These are phyloP conservation scores for Acanthosepion pharaonis DNA, from an alignment of 2,888 invertebrate genomes.

Conservation along the genomic window DNA sequence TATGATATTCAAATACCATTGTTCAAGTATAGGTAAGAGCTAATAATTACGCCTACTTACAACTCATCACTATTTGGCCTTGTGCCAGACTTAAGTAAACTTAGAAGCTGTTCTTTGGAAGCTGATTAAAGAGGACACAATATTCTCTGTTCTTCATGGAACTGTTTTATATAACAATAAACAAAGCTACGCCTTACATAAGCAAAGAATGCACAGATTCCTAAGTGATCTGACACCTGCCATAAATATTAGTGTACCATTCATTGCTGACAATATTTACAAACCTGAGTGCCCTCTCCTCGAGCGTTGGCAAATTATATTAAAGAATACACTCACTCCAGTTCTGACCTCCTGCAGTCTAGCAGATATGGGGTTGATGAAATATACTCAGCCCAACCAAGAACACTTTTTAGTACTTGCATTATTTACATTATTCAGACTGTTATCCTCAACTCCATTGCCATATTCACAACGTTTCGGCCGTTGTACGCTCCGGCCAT, in stretches of 20 bases:
- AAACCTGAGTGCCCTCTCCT: not conserved
- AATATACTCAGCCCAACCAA: too few relatives aligned
- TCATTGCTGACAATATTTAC: not conserved
- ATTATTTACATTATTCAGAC: too few relatives aligned
- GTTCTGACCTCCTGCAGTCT: not conserved
- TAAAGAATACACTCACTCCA: not conserved
- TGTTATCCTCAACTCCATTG: too few relatives aligned
- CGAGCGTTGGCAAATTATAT: not conserved
- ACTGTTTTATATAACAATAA: not conserved
- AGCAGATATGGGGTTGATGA: too few relatives aligned
- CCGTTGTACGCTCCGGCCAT: too few relatives aligned
- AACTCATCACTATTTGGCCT: not conserved
- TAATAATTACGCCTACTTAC: too few relatives aligned
- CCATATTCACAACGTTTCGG: too few relatives aligned
- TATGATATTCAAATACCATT: too few relatives aligned
- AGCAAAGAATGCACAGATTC: not conserved
- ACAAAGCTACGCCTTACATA: not conserved
- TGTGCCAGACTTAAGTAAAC: not conserved
- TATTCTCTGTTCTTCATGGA: not conserved
- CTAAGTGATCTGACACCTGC: constrained; percentile 1
- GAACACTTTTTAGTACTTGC: too few relatives aligned
- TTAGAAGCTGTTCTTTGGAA: not conserved
- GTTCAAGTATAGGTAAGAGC: too few relatives aligned
- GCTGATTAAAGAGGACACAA: not conserved
- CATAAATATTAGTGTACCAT: constrained; percentile 9